Evolutionary conservation across 2,888 invertebrate genomes (phyloP).

Genomic region (Orthosia gothica): DNA sequence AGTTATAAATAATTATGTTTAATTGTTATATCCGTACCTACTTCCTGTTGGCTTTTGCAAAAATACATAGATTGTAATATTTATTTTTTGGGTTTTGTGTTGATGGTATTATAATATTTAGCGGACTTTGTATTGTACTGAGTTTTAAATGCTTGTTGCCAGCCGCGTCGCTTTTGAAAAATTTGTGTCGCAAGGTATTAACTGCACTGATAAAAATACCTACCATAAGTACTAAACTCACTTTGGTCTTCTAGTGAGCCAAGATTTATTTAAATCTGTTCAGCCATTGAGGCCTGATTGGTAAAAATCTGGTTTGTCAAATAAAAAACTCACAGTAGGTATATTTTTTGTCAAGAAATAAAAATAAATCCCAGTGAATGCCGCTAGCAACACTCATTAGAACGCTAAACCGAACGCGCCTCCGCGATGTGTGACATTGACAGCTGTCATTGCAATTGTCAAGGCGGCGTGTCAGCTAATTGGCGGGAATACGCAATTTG

Average conservation of each 20-base stretch:
- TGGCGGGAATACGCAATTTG: slow-evolving; percentile 64
- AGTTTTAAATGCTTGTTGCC: background rate
- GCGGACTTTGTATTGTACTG: background rate
- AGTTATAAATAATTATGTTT: slow-evolving; percentile 40
- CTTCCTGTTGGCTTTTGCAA: slow-evolving; percentile 22
- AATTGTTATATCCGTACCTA: slow-evolving; percentile 51
- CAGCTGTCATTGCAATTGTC: slow-evolving; percentile 67
- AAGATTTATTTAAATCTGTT: background rate
- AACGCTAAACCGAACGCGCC: slow-evolving; percentile 36
- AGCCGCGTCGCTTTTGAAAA: no score
- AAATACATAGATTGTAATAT: slow-evolving; percentile 23
- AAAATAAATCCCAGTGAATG: background rate
- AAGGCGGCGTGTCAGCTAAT: slow-evolving; percentile 62
- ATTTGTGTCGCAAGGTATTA: no score
- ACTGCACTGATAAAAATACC: no score
- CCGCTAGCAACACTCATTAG: slow-evolving; percentile 36
- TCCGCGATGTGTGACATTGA: slow-evolving; percentile 57
- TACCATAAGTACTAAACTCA: no score
- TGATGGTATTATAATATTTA: background rate
- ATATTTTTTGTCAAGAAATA: background rate
- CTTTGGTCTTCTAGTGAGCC: background rate
- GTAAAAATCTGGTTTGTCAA: no score
- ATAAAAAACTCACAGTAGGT: background rate
- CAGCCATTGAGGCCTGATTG: background rate
- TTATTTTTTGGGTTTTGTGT: background rate